Evolutionary conservation across 2,797 vertebrate species (phyloP).

Genomic region (Acrossocheilus fasciatus): DNA sequence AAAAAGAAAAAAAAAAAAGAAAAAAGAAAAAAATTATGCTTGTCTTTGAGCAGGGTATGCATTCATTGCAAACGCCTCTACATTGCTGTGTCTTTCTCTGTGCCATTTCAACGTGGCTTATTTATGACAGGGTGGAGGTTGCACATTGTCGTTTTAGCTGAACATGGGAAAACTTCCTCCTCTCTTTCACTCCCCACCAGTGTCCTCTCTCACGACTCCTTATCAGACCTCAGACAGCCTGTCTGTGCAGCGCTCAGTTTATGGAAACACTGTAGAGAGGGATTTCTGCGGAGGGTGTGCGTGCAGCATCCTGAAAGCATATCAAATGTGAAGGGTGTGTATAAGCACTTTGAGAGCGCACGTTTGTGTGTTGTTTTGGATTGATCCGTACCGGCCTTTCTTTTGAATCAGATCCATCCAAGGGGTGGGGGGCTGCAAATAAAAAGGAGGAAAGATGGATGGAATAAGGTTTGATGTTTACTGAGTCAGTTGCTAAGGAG

Average conservation of each 20-base stretch:
- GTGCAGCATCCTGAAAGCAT: conserved; percentile 25
- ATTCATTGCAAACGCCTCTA: conserved; percentile 31
- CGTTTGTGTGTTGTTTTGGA: conserved; percentile 56
- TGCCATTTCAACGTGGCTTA: conserved; percentile 51
- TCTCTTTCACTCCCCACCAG: conserved; percentile 45
- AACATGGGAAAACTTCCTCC: conserved; percentile 40
- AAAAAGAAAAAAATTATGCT: background rate
- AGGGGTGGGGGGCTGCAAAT: conserved; percentile 35
- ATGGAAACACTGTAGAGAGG: conserved; percentile 63
- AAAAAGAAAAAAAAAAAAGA: too few species aligned
- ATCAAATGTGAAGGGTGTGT: conserved; percentile 57
- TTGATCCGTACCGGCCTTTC: conserved; percentile 31
- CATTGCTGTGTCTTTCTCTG: conserved; percentile 20
- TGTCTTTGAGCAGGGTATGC: background rate
- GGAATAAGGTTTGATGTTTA: conserved; percentile 65
- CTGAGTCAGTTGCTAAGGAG: conserved; percentile 66
- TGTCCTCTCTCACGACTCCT: conserved; percentile 48
- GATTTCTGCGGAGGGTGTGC: conserved; percentile 60
- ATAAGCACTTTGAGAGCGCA: conserved; percentile 57
- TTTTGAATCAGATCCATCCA: conserved; percentile 52
- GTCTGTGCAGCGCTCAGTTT: conserved; percentile 47
- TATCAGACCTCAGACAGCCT: conserved; percentile 37
- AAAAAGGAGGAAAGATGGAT: conserved; percentile 45
- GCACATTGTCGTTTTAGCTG: conserved; percentile 67
- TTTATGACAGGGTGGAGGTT: conserved; percentile 62